Conservation (phyloP, 2,888 invertebrate species). For the Quadriops clusia region DNA sequence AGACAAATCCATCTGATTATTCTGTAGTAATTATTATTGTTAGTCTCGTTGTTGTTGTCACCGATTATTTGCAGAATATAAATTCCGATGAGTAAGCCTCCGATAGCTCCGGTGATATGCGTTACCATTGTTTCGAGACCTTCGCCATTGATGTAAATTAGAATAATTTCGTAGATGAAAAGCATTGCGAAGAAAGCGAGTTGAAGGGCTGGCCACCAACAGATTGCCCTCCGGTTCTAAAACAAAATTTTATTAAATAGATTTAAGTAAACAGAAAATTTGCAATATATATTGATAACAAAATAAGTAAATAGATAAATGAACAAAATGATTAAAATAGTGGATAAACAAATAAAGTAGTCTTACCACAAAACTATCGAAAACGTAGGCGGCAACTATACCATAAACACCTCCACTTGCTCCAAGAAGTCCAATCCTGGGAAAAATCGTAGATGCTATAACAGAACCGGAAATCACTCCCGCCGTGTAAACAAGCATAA, state of each 20-base stretch:
- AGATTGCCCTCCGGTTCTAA: constrained; percentile 95
- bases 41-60: constrained; percentile 48
- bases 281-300: too few relatives aligned
- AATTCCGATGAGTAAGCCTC: constrained; percentile 60
- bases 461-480: constrained; percentile 78
- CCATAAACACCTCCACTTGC: constrained; percentile 95
- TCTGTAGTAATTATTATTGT: too few relatives aligned
- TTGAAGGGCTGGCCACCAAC: too few relatives aligned
- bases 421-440: constrained; percentile 72
- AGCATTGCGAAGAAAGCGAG: too few relatives aligned
- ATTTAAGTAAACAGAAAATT: too few relatives aligned
- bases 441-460: constrained; percentile 69
- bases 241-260: too few relatives aligned
- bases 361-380: constrained; percentile 76
- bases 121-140: too few relatives aligned
- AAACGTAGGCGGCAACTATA: constrained; percentile 82
- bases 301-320: too few relatives aligned
- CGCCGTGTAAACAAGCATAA: constrained; percentile 68
- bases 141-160: too few relatives aligned
- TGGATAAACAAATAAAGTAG: too few relatives aligned
- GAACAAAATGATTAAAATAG: too few relatives aligned
- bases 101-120: constrained; percentile 82
- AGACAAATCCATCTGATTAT: constrained; percentile 47
- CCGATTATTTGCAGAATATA: constrained; percentile 50
- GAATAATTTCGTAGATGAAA: too few relatives aligned